These are phyloP conservation scores for Hirtodrosophila duncani DNA, from an alignment of 2,888 invertebrate species.

Conservation along the genomic window DNA sequence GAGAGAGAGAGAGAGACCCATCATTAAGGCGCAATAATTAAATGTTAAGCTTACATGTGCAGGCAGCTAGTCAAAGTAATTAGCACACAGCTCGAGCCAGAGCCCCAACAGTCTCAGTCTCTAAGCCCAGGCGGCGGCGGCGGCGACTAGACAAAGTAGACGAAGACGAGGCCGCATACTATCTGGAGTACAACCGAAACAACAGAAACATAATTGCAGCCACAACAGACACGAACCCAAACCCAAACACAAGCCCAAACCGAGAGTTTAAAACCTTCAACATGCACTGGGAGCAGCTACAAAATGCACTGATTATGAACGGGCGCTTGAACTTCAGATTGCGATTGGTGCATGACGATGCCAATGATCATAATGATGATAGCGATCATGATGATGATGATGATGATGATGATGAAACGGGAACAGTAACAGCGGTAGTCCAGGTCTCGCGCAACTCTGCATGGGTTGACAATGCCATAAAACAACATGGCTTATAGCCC, in stretches of 20 bases:
- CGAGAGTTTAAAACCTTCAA: too few relatives aligned
- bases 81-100: slow-evolving; percentile 42
- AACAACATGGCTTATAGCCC: slow-evolving; percentile 41
- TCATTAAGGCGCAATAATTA: slow-evolving; percentile 73
- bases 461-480: slow-evolving; percentile 51
- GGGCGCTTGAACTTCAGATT: slow-evolving; percentile 55
- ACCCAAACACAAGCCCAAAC: too few relatives aligned
- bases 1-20: slow-evolving; percentile 38
- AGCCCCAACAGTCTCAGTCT: slow-evolving; percentile 9
- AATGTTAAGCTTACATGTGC: slow-evolving; percentile 70
- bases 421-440: not conserved
- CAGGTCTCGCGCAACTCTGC: slow-evolving; percentile 46
- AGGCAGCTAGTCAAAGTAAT: slow-evolving; percentile 68
- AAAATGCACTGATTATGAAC: slow-evolving; percentile 69
- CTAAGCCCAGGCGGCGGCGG: slow-evolving; percentile 10
- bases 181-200: slow-evolving; percentile 67
- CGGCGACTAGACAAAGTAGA: slow-evolving; percentile 53
- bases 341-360: too few relatives aligned
- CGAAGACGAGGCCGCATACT: slow-evolving; percentile 5
- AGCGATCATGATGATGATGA: too few relatives aligned
- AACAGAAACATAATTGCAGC: slow-evolving; percentile 57
- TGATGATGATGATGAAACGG: not conserved
- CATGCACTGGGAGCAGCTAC: slow-evolving; percentile 59
- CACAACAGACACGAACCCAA: slow-evolving; percentile 54
- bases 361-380: too few relatives aligned